Evolutionary conservation across 2,797 vertebrate genomes (phyloP), one percentile per base, ranked within the genome.

Genomic region (Girardinus metallicus): DNA sequence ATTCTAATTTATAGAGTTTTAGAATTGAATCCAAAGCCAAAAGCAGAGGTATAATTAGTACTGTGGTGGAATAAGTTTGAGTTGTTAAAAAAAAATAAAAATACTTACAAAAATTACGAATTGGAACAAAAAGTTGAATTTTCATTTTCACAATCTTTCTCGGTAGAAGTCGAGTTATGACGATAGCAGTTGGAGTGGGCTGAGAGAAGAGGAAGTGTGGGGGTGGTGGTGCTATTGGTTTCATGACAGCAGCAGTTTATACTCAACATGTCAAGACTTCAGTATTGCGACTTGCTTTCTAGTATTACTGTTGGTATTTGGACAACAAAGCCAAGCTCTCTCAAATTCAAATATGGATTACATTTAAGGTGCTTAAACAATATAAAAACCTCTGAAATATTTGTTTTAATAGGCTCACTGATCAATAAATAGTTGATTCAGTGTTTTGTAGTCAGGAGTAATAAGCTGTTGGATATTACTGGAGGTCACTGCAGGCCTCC

Each of bases 181-280:
- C 23, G 21, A 68, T 4, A 10, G 21, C 21, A 41, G 5, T 13
- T 43, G 8, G 21, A 11, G 9, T 11, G 36, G 36, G 9, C 21
- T 60, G 31, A 36, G 62, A 36, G 18, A 66, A 66, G 36, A 66
- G 64, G 64, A 66, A 66, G 64, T 66, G 34, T 66, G 62, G 15
- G 6, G 6, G 4, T 41, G 18, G 9, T 18, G 2, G 3, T 66
- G 18, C 34, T 39, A 4, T 11, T 39, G 34, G 31, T 64, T 34
- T 8, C 9, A 36, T 36, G 16, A 36, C 31, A 4, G 18, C 29
- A 15, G 15, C 46, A 16, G 46, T 47, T 47, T 18, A 47, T 16
- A 16, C 46, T 47, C 46, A 47, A 11, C 0, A 49, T 51, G 49
- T 23, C 34, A 39, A 66, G 62, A 66, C 34, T 66, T 66, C 2